Conservation (phyloP, 1,140 invertebrate genomes). For the Drosophila lacertosa region DNA sequence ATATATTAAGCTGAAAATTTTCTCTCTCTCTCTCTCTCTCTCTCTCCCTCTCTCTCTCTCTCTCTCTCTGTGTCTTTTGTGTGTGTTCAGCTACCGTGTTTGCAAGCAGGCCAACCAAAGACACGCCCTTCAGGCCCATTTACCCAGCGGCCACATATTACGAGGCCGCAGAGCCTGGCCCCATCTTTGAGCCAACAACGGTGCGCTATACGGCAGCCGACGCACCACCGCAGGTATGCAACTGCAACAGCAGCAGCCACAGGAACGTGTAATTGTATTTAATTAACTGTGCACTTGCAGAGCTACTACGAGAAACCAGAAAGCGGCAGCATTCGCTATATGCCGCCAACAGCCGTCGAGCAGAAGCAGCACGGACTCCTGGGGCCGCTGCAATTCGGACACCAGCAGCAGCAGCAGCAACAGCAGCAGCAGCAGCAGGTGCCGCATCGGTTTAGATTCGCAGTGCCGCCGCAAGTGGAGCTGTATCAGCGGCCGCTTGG, state of each 20-base stretch:
- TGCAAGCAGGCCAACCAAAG: constrained; percentile 41
- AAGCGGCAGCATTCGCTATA: constrained; percentile 33
- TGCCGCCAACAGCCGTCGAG: constrained; percentile 16
- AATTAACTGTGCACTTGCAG: constrained; percentile 51
- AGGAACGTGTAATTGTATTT: constrained; percentile 32
- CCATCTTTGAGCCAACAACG: constrained; percentile 65
- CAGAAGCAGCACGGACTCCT: constrained; percentile 19
- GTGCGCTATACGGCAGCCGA: constrained; percentile 66
- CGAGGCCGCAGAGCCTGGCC: constrained; percentile 37
- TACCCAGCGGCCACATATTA: constrained; percentile 45
- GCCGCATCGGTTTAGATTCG: constrained; percentile 62
- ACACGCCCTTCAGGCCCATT: constrained; percentile 48
- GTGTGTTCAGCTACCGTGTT: constrained; percentile 33
- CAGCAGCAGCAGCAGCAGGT: constrained; percentile 31
- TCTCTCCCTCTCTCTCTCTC: too few relatives aligned
- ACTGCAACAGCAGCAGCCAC: not conserved
- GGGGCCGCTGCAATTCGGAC: constrained; percentile 18
- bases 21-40: too few relatives aligned
- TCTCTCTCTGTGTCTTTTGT: too few relatives aligned
- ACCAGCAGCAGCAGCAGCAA: constrained; percentile 20
- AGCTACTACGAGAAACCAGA: constrained; percentile 55
- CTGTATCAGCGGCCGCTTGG: constrained; percentile 56
- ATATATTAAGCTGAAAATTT: too few relatives aligned
- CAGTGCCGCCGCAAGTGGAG: constrained; percentile 63
- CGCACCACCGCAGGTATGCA: constrained; percentile 55